Evolutionary conservation across 2,888 invertebrate genomes (phyloP).

Genomic region (Lithophane semibrunnea): DNA sequence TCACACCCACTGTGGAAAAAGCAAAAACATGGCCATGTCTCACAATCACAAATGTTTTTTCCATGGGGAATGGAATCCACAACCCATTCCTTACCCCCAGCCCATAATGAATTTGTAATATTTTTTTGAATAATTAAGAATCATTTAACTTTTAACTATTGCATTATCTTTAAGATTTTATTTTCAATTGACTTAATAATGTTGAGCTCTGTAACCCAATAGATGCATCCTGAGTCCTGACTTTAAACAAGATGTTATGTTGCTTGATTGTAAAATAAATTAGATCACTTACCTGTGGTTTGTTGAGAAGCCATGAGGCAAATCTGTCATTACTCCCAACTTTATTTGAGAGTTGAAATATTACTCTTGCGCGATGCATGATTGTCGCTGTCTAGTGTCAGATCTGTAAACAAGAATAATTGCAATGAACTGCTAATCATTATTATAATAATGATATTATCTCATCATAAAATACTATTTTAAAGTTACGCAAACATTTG

Average conservation of each 20-base stretch:
- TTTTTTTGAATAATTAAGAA: neutral
- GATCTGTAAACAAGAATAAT: slow-evolving; percentile 74
- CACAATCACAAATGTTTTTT: neutral
- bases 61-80: neutral
- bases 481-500: neutral
- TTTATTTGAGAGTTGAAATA: slow-evolving; percentile 92
- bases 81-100: too few species aligned
- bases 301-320: slow-evolving; percentile 94
- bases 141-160: neutral
- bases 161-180: neutral
- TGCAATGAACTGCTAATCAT: neutral
- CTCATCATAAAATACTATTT: neutral
- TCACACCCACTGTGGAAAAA: neutral
- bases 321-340: slow-evolving; percentile 93
- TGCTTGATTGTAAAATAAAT: neutral
- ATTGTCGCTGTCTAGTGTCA: slow-evolving; percentile 73
- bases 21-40: too few species aligned
- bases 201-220: neutral
- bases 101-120: neutral
- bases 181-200: neutral
- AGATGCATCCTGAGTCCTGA: neutral
- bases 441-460: neutral
- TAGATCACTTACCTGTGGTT: slow-evolving; percentile 86
- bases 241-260: neutral
- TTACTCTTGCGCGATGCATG: slow-evolving; percentile 96